Evolutionary conservation across 2,113 vertebrate genomes (phyloP).

Genomic region (Menidia beryllina): DNA sequence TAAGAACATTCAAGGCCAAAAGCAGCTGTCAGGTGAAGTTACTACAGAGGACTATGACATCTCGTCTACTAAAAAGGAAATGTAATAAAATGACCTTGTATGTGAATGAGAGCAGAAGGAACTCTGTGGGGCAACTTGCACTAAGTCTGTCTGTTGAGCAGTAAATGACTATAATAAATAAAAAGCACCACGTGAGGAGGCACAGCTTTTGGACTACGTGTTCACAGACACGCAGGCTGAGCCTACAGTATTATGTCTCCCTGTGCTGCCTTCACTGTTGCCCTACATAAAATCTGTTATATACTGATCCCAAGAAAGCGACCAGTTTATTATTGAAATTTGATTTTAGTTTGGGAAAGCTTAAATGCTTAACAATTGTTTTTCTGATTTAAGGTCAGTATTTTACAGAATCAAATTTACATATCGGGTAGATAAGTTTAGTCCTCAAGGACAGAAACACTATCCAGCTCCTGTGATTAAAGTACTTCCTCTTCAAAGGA

Average conservation of each 20-base stretch:
- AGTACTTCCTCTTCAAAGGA: slow-evolving; percentile 1
- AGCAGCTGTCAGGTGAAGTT: slow-evolving; percentile 14
- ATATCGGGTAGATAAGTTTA: neutral
- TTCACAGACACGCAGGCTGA: slow-evolving; percentile 39
- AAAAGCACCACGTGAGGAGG: slow-evolving; percentile 43
- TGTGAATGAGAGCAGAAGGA: slow-evolving; percentile 1
- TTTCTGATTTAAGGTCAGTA: neutral
- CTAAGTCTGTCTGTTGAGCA: slow-evolving; percentile 29
- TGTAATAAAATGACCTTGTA: slow-evolving; percentile 17
- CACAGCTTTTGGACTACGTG: slow-evolving; percentile 62
- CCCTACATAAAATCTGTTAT: neutral
- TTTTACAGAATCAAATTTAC: neutral
- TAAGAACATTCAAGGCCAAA: slow-evolving; percentile 49
- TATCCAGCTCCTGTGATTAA: neutral
- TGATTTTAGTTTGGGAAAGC: neutral
- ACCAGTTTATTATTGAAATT: neutral
- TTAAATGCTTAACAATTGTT: neutral
- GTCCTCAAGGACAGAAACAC: neutral
- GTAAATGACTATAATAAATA: slow-evolving; percentile 32
- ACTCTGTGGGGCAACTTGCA: slow-evolving; percentile 14
- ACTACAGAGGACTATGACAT: slow-evolving; percentile 10
- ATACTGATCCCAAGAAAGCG: neutral
- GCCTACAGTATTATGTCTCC: slow-evolving; percentile 3
- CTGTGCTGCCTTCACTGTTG: neutral
- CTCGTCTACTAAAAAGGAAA: neutral